These are phyloP conservation scores for Acropternis orthonyx DNA, from an alignment of 2,797 vertebrate species.

Conservation along the genomic window DNA sequence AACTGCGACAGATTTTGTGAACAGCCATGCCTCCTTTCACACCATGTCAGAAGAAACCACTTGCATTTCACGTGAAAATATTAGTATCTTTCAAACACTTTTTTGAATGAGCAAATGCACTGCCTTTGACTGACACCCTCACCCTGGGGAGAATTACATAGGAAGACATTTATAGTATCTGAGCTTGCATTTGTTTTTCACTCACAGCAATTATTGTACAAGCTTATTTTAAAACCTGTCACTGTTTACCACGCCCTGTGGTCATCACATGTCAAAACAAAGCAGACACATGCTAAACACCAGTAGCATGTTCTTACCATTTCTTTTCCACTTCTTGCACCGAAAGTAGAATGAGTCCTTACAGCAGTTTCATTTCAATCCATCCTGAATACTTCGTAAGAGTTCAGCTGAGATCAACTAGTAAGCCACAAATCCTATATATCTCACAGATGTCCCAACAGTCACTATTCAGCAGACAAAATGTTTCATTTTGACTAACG, in stretches of 20 bases:
- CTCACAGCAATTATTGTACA: constrained; percentile 8
- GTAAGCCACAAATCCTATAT: not conserved
- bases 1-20: not conserved
- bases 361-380: not conserved
- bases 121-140: not conserved
- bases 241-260: constrained; percentile 23
- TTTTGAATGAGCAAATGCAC: constrained; percentile 3
- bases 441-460: not conserved
- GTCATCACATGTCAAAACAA: constrained; percentile 38
- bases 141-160: not conserved
- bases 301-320: not conserved
- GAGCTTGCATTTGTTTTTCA: constrained; percentile 2
- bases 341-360: not conserved
- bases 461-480: not conserved
- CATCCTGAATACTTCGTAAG: not conserved
- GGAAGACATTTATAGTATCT: constrained; percentile 15
- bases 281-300: not conserved
- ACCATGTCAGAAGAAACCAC: not conserved
- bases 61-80: constrained; percentile 20
- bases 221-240: constrained; percentile 40
- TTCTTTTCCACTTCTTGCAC: not conserved
- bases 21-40: constrained; percentile 15
- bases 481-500: not conserved
- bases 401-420: not conserved
- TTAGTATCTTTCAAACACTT: not conserved